Evolutionary conservation across 1,140 invertebrate species (phyloP).

Genomic region (Asobara japonica): DNA sequence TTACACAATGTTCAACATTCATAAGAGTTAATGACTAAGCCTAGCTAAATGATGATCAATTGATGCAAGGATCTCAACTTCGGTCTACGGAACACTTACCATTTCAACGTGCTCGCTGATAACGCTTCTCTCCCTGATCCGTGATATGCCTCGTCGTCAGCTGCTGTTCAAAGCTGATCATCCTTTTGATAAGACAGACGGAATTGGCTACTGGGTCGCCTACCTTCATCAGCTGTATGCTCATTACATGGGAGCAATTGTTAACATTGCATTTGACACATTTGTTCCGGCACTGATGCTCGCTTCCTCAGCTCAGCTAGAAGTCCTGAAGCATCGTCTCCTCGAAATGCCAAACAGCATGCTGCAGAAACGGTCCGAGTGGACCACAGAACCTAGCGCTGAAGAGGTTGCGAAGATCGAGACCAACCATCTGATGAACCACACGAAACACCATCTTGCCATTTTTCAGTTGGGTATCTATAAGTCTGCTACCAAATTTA

Average conservation of each 20-base stretch:
- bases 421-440: not conserved
- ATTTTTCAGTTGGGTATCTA: slow-evolving; percentile 19
- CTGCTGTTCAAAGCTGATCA: not conserved
- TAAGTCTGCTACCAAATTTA: too few relatives aligned
- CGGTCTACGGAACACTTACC: too few relatives aligned
- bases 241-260: not conserved
- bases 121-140: not conserved
- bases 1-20: too few relatives aligned
- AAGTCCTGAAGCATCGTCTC: not conserved
- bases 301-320: not conserved
- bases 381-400: not conserved
- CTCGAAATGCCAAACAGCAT: not conserved
- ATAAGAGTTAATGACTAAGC: too few relatives aligned
- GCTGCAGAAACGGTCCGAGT: not conserved
- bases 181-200: not conserved
- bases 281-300: not conserved
- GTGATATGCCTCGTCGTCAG: not conserved
- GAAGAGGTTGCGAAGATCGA: not conserved
- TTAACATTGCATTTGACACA: not conserved
- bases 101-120: too few relatives aligned
- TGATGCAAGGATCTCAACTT: too few relatives aligned
- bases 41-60: too few relatives aligned
- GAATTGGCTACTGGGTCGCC: not conserved
- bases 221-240: not conserved
- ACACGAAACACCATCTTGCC: not conserved